Conservation (phyloP, 1,140 invertebrate species). For the Drosophila nigromelanica region DNA sequence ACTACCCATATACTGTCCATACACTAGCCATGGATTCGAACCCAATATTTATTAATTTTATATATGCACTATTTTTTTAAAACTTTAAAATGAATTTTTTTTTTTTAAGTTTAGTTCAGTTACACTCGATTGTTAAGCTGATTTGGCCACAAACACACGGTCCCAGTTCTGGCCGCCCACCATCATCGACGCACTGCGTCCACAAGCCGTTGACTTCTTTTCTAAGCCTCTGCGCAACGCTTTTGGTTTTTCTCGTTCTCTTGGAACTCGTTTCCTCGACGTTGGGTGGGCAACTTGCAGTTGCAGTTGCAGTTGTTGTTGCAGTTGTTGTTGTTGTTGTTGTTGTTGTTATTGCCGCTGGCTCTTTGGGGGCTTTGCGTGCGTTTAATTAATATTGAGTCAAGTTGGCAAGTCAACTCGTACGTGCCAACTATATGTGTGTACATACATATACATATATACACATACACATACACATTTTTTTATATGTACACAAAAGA, state of each 20-base stretch:
- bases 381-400: slow-evolving; percentile 77
- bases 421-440: slow-evolving; percentile 47
- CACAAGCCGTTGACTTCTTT: slow-evolving; percentile 40
- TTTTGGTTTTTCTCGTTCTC: slow-evolving; percentile 40
- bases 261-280: slow-evolving; percentile 62
- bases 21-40: too few species aligned
- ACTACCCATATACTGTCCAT: too few species aligned
- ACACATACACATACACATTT: slow-evolving; percentile 5
- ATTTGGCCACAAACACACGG: too few species aligned
- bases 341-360: slow-evolving; percentile 32
- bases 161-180: slow-evolving; percentile 35
- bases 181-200: slow-evolving; percentile 35
- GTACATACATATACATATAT: neutral
- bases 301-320: slow-evolving; percentile 18
- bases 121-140: slow-evolving; percentile 10
- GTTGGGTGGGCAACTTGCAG: slow-evolving; percentile 64
- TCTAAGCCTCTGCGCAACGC: slow-evolving; percentile 36
- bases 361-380: slow-evolving; percentile 55
- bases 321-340: slow-evolving; percentile 15
- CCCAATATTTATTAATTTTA: too few species aligned
- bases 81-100: neutral
- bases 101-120: neutral
- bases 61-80: too few species aligned
- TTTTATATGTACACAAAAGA: slow-evolving; percentile 29
- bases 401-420: slow-evolving; percentile 52